Conservation (phyloP, 2,113 vertebrate species). For the Nyctibius bracteatus region DNA sequence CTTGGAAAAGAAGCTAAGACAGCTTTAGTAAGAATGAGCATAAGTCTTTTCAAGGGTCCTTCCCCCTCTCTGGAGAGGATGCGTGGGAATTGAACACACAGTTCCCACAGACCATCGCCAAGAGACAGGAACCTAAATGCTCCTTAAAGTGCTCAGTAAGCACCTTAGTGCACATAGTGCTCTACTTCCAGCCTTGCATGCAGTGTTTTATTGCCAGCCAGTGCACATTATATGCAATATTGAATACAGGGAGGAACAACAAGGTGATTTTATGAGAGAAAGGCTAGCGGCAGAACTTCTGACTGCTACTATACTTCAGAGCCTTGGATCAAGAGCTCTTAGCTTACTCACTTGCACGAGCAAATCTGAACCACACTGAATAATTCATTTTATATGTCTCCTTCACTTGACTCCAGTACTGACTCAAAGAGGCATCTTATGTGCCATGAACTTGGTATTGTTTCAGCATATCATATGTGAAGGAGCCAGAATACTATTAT, state of each 20-base stretch:
- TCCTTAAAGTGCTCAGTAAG: background rate
- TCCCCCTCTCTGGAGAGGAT: background rate
- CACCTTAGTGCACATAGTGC: background rate
- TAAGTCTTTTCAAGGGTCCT: background rate
- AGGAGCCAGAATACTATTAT: background rate
- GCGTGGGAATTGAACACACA: background rate
- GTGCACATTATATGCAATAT: background rate
- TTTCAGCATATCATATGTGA: background rate
- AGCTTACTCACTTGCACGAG: background rate
- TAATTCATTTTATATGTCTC: slow-evolving; percentile 1
- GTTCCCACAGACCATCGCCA: background rate
- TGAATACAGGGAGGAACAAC: background rate
- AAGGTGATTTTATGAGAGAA: background rate
- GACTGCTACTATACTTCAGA: background rate
- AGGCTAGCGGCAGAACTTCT: background rate
- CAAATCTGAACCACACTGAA: background rate
- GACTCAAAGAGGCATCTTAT: background rate
- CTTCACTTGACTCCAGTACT: background rate
- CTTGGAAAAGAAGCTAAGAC: background rate
- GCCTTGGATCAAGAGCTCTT: background rate
- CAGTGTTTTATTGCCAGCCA: background rate
- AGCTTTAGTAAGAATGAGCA: background rate
- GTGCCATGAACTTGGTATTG: background rate
- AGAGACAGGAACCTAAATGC: background rate
- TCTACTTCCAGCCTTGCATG: background rate